Evolutionary conservation across 2,797 vertebrate species (phyloP), one percentile per base, ranked within the genome.

Genomic region (Nasua narica): DNA sequence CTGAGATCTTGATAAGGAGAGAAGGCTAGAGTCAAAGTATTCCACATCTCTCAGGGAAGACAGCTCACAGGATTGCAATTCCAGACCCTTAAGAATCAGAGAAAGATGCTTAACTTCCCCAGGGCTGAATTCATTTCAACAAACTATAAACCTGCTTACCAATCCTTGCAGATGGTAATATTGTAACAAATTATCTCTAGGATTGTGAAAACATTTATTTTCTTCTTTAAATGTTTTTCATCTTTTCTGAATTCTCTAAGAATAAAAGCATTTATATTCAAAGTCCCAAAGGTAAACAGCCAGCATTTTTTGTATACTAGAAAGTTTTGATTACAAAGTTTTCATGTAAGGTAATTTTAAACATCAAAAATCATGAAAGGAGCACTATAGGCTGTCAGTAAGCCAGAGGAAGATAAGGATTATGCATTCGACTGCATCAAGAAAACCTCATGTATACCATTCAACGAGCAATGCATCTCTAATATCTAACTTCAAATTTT

Each of bases 401-500:
- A 70, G 23, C 15, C 52, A 48, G 60, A 93, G 40, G 52, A 69
- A 56, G 67, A 37, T 15, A 37, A 21, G 12, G 16, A 87, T 77
- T 84, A 77, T 29, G 43, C 23, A 65, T 65, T 48, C 56, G 16
- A 87, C 27, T 48, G 8, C 32, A n/a, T 56, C 27, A 65, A 35
- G 65, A 79, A 92, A 88, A 87, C 14, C 25, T 35, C n/a, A 52
- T 19, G 3, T 69, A n/a, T 43, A 54, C 18, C 4, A 40, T 83
- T 86, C 54, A 65, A 83, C 67, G 37, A 62, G 69, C 60, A 93
- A 78, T 76, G 43, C 13, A 40, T 43, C 11, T 82, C 43, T 93
- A 90, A 58, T 76, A 37, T 32, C 37, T 95, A 83, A 87, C 62
- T 81, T 95, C 82, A 87, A 90, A 79, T 95, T 91, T 14, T 78